phyloP scores from a whole-genome alignment of 2,888 invertebrate species.

The Microctonus hyperodae region DNA sequence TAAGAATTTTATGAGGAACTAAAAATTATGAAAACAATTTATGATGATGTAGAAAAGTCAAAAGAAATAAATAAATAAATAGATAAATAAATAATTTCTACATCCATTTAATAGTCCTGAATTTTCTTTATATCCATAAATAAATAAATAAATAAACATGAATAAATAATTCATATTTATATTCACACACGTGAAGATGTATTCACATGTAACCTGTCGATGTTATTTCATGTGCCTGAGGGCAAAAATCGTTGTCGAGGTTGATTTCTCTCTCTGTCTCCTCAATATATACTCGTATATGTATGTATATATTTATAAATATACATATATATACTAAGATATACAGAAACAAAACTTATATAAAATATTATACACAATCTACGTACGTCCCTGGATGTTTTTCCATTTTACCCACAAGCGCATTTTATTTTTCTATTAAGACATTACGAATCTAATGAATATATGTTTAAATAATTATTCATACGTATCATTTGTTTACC shows the following conservation, averaged over 20 bases:
- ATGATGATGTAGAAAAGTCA: not conserved
- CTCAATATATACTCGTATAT: not conserved
- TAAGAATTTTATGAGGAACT: no score
- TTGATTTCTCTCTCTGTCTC: slow-evolving; percentile 31
- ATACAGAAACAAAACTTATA: no score
- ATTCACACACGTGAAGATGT: not conserved
- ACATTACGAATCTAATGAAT: no score
- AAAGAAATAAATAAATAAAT: not conserved
- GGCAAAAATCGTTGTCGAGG: slow-evolving; percentile 50
- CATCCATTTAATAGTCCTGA: not conserved
- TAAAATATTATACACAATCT: not conserved
- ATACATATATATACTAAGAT: not conserved
- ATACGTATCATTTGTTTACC: no score
- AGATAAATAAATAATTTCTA: not conserved
- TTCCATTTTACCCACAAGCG: not conserved
- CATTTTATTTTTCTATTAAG: not conserved
- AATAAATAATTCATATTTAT: not conserved
- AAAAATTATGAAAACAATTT: no score
- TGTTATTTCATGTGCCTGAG: slow-evolving; percentile 58
- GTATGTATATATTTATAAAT: not conserved
- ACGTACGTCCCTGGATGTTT: not conserved
- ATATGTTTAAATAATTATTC: no score
- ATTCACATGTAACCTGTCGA: slow-evolving; percentile 50
- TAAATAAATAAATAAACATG: not conserved
- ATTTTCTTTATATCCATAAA: not conserved